Evolutionary conservation across 2,797 vertebrate species (phyloP).

Genomic region (Podarcis lilfordi): DNA sequence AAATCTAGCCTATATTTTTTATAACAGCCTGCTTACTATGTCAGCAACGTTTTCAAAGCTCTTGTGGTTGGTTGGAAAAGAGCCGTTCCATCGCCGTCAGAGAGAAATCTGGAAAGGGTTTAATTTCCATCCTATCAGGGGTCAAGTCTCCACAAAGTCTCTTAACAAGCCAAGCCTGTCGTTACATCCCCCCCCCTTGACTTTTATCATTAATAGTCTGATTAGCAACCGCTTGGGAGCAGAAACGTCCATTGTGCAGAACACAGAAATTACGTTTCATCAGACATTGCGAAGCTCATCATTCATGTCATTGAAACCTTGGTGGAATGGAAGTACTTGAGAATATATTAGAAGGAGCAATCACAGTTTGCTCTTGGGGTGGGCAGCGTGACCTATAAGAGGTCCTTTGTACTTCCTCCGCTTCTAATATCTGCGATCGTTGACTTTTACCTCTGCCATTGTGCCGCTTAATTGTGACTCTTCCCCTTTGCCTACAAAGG

Average conservation of each 20-base stretch:
- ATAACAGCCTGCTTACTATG: background rate
- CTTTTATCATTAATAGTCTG: conserved; percentile 39
- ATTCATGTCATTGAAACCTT: conserved; percentile 48
- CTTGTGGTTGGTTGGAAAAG: background rate
- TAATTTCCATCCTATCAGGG: conserved; percentile 25
- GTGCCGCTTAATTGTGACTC: conserved; percentile 38
- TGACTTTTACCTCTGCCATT: conserved; percentile 28
- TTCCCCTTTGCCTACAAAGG: background rate
- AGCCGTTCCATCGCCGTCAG: background rate
- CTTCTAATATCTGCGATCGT: conserved; percentile 38
- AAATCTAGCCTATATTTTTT: background rate
- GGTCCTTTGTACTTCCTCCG: conserved; percentile 50
- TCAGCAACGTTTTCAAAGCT: background rate
- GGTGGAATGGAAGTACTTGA: conserved; percentile 35
- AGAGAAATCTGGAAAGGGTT: conserved; percentile 28
- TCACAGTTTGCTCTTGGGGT: conserved; percentile 16
- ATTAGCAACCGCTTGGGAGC: conserved; percentile 48
- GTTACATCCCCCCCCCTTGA: background rate
- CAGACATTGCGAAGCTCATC: conserved; percentile 40
- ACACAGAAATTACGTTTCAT: conserved; percentile 28
- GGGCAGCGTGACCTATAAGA: conserved; percentile 32
- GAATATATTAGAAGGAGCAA: conserved; percentile 43
- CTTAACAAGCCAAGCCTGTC: conserved; percentile 32
- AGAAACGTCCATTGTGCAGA: conserved; percentile 52
- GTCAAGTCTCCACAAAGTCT: conserved; percentile 19